Evolutionary conservation across 2,888 invertebrate genomes (phyloP), one percentile per base, ranked within the genome.

Genomic region (Dicyrtoma fusca): DNA sequence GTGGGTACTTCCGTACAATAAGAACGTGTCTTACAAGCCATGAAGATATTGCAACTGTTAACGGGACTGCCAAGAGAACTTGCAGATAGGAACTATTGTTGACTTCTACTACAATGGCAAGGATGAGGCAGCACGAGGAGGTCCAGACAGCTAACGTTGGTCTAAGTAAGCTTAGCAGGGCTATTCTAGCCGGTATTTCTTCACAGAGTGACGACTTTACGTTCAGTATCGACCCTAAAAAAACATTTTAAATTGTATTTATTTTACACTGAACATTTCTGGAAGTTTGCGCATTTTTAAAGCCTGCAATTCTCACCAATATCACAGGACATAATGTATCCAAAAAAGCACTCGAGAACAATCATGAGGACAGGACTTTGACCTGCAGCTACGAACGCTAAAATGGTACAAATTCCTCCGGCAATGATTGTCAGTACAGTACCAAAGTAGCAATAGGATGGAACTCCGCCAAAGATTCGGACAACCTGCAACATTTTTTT

Each of bases 291-390:
- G n/a, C n/a, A n/a, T n/a, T n/a, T n/a, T n/a, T n/a, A 8, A 34
- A 34, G 8, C 34, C 8, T 8, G 3, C 8, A 34, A 17, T 19
- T 42, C 53, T 71, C 63, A 77, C 79, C 77, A 21, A 76, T 76
- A 62, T 79, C 79, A 71, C 73, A 76, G 45, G 76, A 72, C 68
- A 77, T 77, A 59, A 76, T 26, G 66, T 77, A 79, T 21, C 74
- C 79, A 53, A 76, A 77, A 5, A 76, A 55, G 45, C 79, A 77
- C 53, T 77, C 75, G 34, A 77, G 61, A 25, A 75, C 55, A 49
- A 79, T 57, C n/a, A 74, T 71, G 19, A 75, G 59, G 51, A 74
- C 71, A 13, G 73, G 68, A 57, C 76, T 70, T 45, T 75, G 76
- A 45, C 71, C 72, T 3, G 75, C 64, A 25, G 76, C 64, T 14